Base-by-base conservation (phyloP, 1,140 invertebrate genomes). In the Arion vulgaris region DNA sequence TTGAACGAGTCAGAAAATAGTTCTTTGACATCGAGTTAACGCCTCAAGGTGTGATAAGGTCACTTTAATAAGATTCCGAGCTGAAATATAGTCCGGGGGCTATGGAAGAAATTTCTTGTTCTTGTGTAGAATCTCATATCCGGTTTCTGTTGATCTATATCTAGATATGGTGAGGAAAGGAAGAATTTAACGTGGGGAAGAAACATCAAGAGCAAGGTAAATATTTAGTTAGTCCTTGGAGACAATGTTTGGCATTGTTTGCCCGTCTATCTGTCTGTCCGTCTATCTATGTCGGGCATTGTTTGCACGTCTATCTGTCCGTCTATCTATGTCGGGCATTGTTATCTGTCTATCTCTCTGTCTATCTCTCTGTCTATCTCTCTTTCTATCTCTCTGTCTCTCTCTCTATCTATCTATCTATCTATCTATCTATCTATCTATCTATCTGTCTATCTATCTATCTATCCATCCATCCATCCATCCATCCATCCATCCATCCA, bases 11-110 rank as follows among this genome's bases (percentile, higher is more conserved):
- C 69, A 71, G 69, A 34, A 71, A 71, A 71, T 71, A 34, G 69
- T 71, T 36, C 69, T 36, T 71, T 19, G 69, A 71, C 69, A 34
- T n/a, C 17, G n/a, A 9, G 69, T 71, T 71, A 71, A 71, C 69
- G 36, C 69, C 28, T 5, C 7, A 23, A 38, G 69, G 69, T 71
- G 69, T 71, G 69, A 71, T 71, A 36, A 34, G 69, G 69, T 71
- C 69, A 71, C 2, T 71, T 71, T 71, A 71, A 71, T 71, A 71
- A 71, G 69, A 71, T 71, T 71, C 23, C 69, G 69, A n/a, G 36
- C 28, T 71, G 69, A 38, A 71, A 71, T 23, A 38, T 34, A 38
- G 36, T 71, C 69, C 36, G 7, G 7, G 5, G 57, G 57, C 26
- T 23, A 66, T 66, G 57, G 57, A 23, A 23, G 57, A 32, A n/a